Evolutionary conservation across 1,140 invertebrate genomes (phyloP).

Genomic region (Aleiodes sp.): DNA sequence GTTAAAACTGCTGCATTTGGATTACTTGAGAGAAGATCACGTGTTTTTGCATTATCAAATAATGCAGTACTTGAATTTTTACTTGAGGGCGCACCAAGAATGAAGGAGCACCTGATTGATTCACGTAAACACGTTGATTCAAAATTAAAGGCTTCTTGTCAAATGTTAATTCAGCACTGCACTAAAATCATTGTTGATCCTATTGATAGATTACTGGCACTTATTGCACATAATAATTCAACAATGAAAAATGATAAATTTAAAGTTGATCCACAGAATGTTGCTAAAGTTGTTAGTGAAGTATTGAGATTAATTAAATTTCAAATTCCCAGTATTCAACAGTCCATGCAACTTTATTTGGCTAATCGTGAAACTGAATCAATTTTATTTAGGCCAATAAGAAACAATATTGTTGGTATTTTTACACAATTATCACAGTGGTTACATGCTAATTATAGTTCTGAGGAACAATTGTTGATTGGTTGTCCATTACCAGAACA

Average conservation of each 20-base stretch:
- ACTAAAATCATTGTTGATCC: conserved; percentile 81
- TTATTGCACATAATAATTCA: background rate
- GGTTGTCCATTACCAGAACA: conserved; percentile 92
- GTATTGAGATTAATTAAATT: conserved; percentile 79
- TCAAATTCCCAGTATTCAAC: conserved; percentile 81
- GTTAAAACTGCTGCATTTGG: conserved; percentile 88
- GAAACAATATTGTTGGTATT: conserved; percentile 88
- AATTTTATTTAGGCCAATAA: conserved; percentile 92
- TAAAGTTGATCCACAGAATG: conserved; percentile 46
- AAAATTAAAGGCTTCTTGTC: conserved; percentile 91
- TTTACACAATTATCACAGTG: conserved; percentile 87
- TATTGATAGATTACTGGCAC: conserved; percentile 75
- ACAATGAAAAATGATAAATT: conserved; percentile 71
- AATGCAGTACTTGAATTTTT: conserved; percentile 94
- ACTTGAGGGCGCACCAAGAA: conserved; percentile 88
- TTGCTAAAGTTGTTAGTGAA: conserved; percentile 66
- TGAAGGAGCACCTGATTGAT: conserved; percentile 90
- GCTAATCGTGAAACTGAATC: conserved; percentile 97
- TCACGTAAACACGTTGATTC: conserved; percentile 95
- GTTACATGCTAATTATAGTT: conserved; percentile 77
- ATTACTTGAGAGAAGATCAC: conserved; percentile 84
- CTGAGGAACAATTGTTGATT: conserved; percentile 84
- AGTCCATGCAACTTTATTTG: conserved; percentile 92
- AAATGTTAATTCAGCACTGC: conserved; percentile 85
- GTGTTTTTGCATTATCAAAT: conserved; percentile 88